phyloP scores from a whole-genome alignment of 2,797 vertebrate species.

The Micrastur ruficollis region DNA sequence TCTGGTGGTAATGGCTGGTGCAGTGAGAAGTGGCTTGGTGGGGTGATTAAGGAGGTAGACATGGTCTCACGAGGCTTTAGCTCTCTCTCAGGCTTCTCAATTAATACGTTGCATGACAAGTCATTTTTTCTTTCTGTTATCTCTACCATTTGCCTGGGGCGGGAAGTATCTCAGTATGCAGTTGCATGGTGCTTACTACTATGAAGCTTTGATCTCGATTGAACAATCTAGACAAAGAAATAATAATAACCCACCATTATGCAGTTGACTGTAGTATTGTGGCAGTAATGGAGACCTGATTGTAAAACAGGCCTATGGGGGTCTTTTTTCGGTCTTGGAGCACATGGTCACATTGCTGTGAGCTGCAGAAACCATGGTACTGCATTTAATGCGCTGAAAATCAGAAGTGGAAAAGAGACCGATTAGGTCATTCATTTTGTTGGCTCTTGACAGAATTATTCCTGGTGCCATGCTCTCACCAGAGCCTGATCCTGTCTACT shows the following conservation, averaged over 20 bases:
- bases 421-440: neutral
- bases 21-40: neutral
- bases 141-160: neutral
- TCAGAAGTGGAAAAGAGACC: neutral
- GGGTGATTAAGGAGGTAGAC: neutral
- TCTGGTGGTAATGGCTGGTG: neutral
- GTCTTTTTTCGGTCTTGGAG: neutral
- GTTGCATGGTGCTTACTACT: neutral
- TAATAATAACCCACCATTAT: no score
- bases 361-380: neutral
- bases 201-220: neutral
- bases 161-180: neutral
- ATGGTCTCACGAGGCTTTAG: accelerated
- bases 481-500: neutral
- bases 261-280: neutral
- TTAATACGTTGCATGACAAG: neutral
- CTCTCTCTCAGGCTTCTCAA: neutral
- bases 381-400: neutral
- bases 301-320: neutral
- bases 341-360: accelerated
- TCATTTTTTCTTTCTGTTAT: neutral
- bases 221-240: neutral
- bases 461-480: neutral
- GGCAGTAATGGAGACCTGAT: neutral
- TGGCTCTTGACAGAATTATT: neutral